phyloP scores from a whole-genome alignment of 2,888 invertebrate genomes.

The Leucania comma region DNA sequence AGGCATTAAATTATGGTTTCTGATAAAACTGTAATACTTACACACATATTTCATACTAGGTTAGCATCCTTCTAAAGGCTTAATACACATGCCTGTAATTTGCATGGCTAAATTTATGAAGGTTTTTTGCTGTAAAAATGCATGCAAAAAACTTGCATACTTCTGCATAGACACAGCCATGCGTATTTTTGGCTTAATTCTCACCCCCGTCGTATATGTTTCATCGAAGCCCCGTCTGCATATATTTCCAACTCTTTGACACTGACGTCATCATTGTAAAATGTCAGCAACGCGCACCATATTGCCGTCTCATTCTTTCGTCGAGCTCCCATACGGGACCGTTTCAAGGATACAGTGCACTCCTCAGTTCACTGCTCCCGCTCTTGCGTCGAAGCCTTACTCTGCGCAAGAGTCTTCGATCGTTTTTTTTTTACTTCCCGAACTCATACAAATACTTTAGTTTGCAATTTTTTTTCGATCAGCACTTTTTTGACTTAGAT shows the following conservation, averaged over 20 bases:
- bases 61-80: too few relatives aligned
- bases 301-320: slow-evolving; percentile 76
- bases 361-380: slow-evolving; percentile 88
- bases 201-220: too few relatives aligned
- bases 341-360: slow-evolving; percentile 86
- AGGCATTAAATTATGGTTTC: neutral
- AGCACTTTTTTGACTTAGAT: neutral
- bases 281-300: slow-evolving; percentile 78
- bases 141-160: too few relatives aligned
- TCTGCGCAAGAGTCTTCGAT: slow-evolving; percentile 61
- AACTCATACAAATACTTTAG: slow-evolving; percentile 52
- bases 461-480: slow-evolving; percentile 19
- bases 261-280: slow-evolving; percentile 83
- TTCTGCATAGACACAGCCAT: too few relatives aligned
- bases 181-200: neutral
- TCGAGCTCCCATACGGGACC: slow-evolving; percentile 81
- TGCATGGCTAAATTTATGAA: too few relatives aligned
- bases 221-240: slow-evolving; percentile 27
- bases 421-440: slow-evolving; percentile 58
- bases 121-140: too few relatives aligned
- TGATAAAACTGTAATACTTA: too few relatives aligned
- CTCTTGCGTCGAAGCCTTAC: slow-evolving; percentile 79
- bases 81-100: too few relatives aligned
- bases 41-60: too few relatives aligned
- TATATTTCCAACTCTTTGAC: slow-evolving; percentile 61